Conservation (phyloP, 2,888 invertebrate genomes). For the Heliconius sara region DNA sequence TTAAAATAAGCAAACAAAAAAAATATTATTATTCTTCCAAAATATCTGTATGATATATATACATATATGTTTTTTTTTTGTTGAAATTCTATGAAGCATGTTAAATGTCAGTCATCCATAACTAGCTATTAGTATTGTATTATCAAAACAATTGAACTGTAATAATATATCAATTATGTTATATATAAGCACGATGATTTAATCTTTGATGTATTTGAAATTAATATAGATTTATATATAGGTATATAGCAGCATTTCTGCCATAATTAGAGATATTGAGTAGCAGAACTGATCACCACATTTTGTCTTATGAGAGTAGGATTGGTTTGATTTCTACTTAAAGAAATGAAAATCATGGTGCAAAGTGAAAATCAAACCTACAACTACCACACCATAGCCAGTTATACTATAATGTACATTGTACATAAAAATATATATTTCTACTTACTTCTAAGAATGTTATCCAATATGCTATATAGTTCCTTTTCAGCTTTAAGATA, state of each 20-base stretch:
- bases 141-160: slow-evolving; percentile 31
- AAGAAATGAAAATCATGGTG: too few species aligned
- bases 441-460: slow-evolving; percentile 73
- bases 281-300: too few species aligned
- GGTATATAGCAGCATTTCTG: too few species aligned
- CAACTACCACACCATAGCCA: too few species aligned
- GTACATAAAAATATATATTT: too few species aligned
- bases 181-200: neutral
- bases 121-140: slow-evolving; percentile 21
- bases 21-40: neutral
- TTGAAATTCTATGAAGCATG: slow-evolving; percentile 61
- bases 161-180: slow-evolving; percentile 22
- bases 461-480: slow-evolving; percentile 65
- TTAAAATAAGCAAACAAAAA: neutral
- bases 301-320: too few species aligned
- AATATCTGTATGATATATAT: neutral
- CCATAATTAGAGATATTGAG: too few species aligned
- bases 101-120: slow-evolving; percentile 55
- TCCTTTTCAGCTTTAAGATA: slow-evolving; percentile 66
- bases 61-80: slow-evolving; percentile 61
- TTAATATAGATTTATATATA: too few species aligned
- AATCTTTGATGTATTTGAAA: too few species aligned
- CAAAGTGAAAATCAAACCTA: neutral
- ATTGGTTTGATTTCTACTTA: too few species aligned
- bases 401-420: too few species aligned